Evolutionary conservation across 35 echinoderm and acorn worm genomes (phyloP).

Genomic region (Apostichopus californicus): DNA sequence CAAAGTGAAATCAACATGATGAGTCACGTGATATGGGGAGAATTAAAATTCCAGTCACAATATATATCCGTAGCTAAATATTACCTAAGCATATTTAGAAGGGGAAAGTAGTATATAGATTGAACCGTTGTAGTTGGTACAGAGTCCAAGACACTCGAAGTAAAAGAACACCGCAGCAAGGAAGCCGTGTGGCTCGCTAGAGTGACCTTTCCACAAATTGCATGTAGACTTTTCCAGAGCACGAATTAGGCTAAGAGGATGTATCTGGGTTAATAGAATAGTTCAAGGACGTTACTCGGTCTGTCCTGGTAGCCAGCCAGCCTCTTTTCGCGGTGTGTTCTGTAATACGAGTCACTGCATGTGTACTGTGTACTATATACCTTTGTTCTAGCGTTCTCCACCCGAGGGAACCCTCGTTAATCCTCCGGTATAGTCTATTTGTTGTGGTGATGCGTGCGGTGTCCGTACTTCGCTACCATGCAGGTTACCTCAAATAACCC

Average conservation of each 20-base stretch:
- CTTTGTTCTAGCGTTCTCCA: neutral
- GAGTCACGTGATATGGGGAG: too few species aligned
- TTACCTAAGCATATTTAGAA: too few species aligned
- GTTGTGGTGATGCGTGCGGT: neutral
- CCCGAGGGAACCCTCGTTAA: slow-evolving; percentile 31
- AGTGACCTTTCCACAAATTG: neutral
- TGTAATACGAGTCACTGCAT: slow-evolving; percentile 10
- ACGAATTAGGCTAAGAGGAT: slow-evolving; percentile 33
- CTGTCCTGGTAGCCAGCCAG: neutral
- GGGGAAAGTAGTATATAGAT: too few species aligned
- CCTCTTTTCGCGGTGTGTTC: slow-evolving; percentile 22
- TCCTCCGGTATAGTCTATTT: neutral
- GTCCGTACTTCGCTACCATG: neutral
- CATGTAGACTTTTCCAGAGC: neutral
- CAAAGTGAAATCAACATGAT: too few species aligned
- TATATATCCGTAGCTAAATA: too few species aligned
- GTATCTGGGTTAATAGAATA: slow-evolving; percentile 41
- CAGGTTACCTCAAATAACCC: slow-evolving; percentile 32
- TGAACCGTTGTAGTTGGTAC: too few species aligned
- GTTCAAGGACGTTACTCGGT: slow-evolving; percentile 21
- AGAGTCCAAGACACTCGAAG: too few species aligned
- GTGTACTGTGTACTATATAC: neutral
- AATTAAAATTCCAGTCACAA: too few species aligned
- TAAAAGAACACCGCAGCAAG: too few species aligned
- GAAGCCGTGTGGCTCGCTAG: too few species aligned